phyloP scores from a whole-genome alignment of 2,113 vertebrate genomes.

The Oxygymnocypris stewartii region DNA sequence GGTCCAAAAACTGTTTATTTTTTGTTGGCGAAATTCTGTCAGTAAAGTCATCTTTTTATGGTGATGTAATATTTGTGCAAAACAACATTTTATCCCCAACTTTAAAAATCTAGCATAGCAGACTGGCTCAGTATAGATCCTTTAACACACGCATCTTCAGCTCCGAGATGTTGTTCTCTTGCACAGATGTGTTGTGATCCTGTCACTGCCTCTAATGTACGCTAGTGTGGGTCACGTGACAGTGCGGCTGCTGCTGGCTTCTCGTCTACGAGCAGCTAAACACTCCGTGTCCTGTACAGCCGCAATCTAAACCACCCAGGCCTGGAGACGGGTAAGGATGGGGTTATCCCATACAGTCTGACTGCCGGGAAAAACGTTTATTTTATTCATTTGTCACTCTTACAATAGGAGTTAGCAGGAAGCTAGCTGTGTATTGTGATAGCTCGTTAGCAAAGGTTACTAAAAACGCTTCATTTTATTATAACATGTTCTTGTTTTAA shows the following conservation, averaged over 20 bases:
- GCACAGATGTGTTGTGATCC: not conserved
- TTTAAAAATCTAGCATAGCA: not conserved
- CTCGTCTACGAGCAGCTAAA: not conserved
- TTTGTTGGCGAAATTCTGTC: no score
- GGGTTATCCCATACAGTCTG: not conserved
- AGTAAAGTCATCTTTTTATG: not conserved
- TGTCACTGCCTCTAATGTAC: not conserved
- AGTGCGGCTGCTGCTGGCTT: not conserved
- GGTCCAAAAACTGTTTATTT: not conserved
- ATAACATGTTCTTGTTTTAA: not conserved
- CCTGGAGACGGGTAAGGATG: conserved; percentile 15
- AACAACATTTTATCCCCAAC: not conserved
- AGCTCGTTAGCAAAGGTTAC: not conserved
- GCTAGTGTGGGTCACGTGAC: conserved; percentile 18
- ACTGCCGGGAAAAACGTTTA: not conserved
- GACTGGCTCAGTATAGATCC: not conserved
- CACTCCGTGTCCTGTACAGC: not conserved
- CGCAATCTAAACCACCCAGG: not conserved
- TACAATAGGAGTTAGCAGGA: not conserved
- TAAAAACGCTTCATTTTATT: not conserved
- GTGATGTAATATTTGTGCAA: not conserved
- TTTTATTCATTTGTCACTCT: not conserved
- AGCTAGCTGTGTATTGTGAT: not conserved
- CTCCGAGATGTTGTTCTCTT: not conserved
- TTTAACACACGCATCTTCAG: no score